Conservation (phyloP, 2,888 invertebrate genomes). For the Drosophila gaucha region DNA sequence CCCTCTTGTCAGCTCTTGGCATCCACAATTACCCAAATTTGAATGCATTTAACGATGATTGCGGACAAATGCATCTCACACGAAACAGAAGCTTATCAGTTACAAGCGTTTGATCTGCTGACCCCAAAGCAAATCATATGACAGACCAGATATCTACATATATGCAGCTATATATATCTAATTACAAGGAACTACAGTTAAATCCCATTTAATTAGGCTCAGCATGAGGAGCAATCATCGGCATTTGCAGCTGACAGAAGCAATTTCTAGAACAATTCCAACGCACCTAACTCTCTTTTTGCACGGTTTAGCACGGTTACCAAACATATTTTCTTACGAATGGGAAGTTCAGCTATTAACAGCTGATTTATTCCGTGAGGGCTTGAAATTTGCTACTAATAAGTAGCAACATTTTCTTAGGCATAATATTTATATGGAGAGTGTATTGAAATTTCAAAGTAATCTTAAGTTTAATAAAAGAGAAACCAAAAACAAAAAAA, state of each 20-base stretch:
- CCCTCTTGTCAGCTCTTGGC: slow-evolving; percentile 7
- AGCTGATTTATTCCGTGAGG: no score
- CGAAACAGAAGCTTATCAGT: slow-evolving; percentile 42
- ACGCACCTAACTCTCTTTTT: no score
- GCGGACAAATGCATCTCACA: slow-evolving; percentile 11
- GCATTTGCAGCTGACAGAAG: not conserved
- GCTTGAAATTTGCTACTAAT: no score
- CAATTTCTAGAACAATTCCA: not conserved
- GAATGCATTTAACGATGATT: slow-evolving; percentile 54
- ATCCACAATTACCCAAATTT: slow-evolving; percentile 46
- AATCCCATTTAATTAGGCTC: slow-evolving; percentile 5
- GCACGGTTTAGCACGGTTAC: no score
- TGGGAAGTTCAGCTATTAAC: no score
- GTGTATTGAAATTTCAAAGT: no score
- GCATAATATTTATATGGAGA: no score
- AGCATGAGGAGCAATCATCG: no score
- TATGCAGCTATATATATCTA: not conserved
- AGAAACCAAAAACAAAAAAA: no score
- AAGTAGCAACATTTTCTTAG: no score
- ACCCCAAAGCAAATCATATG: slow-evolving; percentile 8
- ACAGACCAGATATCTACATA: slow-evolving; percentile 1
- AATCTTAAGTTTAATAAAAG: no score
- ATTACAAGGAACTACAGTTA: slow-evolving; percentile 1
- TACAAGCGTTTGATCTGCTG: slow-evolving; percentile 13
- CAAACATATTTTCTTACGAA: no score